phyloP scores from a whole-genome alignment of 1,140 invertebrate species.

The Temnothorax longispinosus region DNA sequence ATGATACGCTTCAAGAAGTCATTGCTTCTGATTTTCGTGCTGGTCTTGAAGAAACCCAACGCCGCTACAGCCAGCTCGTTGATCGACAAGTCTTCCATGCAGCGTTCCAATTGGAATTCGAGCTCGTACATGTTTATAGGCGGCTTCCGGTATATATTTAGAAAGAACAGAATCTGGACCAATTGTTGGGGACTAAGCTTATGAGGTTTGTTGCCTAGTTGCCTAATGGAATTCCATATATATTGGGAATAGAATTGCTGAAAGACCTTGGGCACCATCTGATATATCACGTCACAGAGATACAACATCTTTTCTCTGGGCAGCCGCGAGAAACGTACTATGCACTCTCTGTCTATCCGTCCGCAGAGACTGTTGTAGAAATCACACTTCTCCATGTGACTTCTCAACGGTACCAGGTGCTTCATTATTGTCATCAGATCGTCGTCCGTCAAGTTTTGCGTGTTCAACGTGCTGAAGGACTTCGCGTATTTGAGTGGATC shows the following conservation, averaged over 20 bases:
- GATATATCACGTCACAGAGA: constrained; percentile 37
- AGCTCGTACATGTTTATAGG: constrained; percentile 86
- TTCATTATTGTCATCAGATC: background rate
- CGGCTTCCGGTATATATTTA: constrained; percentile 83
- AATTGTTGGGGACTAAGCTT: constrained; percentile 85
- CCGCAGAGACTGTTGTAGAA: background rate
- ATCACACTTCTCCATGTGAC: accelerated
- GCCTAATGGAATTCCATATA: constrained; percentile 83
- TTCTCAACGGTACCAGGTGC: background rate
- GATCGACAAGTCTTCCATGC: constrained; percentile 83
- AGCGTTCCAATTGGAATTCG: constrained; percentile 84
- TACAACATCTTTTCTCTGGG: background rate
- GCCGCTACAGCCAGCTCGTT: constrained; percentile 87
- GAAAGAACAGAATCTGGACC: constrained; percentile 86
- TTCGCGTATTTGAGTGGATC: constrained; percentile 30
- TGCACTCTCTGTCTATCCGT: background rate
- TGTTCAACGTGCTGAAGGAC: constrained; percentile 77
- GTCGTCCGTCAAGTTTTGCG: background rate
- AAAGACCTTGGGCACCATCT: background rate
- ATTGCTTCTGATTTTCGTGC: constrained; percentile 85
- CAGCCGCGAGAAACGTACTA: background rate
- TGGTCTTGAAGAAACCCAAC: constrained; percentile 88
- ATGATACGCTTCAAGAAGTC: constrained; percentile 83
- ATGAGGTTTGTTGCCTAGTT: constrained; percentile 82
- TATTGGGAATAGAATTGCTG: constrained; percentile 77